These are phyloP conservation scores for Pseudoips prasinana DNA, from an alignment of 2,888 invertebrate genomes.

Conservation along the genomic window DNA sequence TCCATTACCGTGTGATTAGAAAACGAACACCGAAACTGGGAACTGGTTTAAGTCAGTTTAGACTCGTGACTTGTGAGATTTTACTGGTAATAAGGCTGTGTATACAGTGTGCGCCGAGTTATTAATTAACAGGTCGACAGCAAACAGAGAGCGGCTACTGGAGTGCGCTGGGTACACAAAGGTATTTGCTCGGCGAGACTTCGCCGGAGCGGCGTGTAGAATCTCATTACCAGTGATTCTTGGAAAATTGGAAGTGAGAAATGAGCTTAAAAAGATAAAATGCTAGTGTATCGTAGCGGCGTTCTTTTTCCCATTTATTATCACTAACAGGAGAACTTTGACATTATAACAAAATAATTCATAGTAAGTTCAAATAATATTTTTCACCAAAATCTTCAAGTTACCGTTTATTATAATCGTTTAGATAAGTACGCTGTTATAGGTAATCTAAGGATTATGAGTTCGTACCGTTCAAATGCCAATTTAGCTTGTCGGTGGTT, in stretches of 20 bases:
- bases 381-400: too few relatives aligned
- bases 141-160: slow-evolving; percentile 78
- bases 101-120: slow-evolving; percentile 75
- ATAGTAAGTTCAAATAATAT: slow-evolving; percentile 17
- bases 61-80: slow-evolving; percentile 80
- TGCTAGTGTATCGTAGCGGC: slow-evolving; percentile 41
- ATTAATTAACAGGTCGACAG: slow-evolving; percentile 82
- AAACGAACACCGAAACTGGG: slow-evolving; percentile 56
- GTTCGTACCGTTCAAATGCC: too few relatives aligned
- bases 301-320: slow-evolving; percentile 45
- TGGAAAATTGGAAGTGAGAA: slow-evolving; percentile 77
- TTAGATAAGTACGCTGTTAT: too few relatives aligned
- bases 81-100: slow-evolving; percentile 81
- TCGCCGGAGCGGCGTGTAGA: slow-evolving; percentile 65
- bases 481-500: too few relatives aligned
- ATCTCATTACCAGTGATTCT: slow-evolving; percentile 77
- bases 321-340: slow-evolving; percentile 28
- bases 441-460: too few relatives aligned
- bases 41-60: slow-evolving; percentile 65
- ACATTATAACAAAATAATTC: slow-evolving; percentile 14
- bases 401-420: too few relatives aligned
- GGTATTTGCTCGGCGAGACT: slow-evolving; percentile 66
- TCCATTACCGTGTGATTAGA: slow-evolving; percentile 67
- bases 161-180: slow-evolving; percentile 73
- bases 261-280: slow-evolving; percentile 70